Conservation (phyloP, 30 jellyfish, hydroid and myxozoan species). For the Sanderia malayensis region DNA sequence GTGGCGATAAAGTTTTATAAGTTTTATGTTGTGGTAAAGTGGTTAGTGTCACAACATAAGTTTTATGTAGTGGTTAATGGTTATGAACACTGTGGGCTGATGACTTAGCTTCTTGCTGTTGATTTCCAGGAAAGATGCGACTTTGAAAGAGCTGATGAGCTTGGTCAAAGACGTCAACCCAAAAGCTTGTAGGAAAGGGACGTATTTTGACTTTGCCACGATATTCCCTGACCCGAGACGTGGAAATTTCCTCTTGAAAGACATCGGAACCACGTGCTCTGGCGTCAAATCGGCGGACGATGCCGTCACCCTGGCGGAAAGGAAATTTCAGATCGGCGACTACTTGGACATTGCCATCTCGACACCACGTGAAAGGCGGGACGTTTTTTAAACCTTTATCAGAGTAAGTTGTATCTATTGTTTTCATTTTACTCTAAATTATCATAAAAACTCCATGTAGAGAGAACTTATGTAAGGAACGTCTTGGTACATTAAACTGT, state of each 20-base stretch:
- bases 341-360: conserved; percentile 86
- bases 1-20: no score
- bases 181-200: conserved; percentile 85
- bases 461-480: neutral
- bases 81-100: no score
- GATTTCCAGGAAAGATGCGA: conserved; percentile 94
- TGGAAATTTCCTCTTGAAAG: conserved; percentile 72
- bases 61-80: no score
- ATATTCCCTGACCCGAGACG: conserved; percentile 84
- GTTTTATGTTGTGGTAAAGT: no score
- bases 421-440: neutral
- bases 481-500: neutral
- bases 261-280: conserved; percentile 90
- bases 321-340: conserved; percentile 94
- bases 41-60: no score
- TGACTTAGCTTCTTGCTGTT: no score
- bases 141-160: conserved; percentile 86
- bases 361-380: conserved; percentile 85
- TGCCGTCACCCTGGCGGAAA: conserved; percentile 69
- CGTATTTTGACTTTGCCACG: conserved; percentile 91
- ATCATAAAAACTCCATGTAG: neutral
- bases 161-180: conserved; percentile 95
- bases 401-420: neutral
- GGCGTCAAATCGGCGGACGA: conserved; percentile 88
- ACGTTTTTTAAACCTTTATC: conserved; percentile 32